A percentile compares a stretch with the other conserved stretches of the same genome.
phyloP scores from a whole-genome alignment of 1,140 invertebrate genomes.

The Zaprionus kolodkinae region DNA sequence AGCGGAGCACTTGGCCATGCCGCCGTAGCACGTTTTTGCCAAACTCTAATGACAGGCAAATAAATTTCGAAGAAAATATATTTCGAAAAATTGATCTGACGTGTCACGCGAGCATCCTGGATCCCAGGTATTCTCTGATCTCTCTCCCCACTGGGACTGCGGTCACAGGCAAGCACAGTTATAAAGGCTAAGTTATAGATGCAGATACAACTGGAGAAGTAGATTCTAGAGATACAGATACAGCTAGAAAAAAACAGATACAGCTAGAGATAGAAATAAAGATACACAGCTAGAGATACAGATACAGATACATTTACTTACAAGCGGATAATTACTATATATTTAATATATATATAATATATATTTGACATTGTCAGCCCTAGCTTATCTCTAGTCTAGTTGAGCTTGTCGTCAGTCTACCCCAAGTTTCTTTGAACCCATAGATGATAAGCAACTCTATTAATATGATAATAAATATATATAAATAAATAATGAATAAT shows the following conservation, averaged over 20 bases:
- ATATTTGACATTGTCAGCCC: too few species aligned
- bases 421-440: too few species aligned
- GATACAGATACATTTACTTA: too few species aligned
- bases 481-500: too few species aligned
- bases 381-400: too few species aligned
- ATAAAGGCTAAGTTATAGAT: not conserved
- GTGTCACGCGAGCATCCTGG: slow-evolving; percentile 60
- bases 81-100: slow-evolving; percentile 81
- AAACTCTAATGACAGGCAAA: slow-evolving; percentile 82
- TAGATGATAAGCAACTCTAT: too few species aligned
- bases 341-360: too few species aligned
- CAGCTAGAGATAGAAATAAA: not conserved
- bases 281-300: not conserved
- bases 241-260: not conserved
- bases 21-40: slow-evolving; percentile 75
- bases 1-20: slow-evolving; percentile 71
- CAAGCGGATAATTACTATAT: too few species aligned
- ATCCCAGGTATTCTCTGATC: not conserved
- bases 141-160: not conserved
- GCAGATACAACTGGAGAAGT: not conserved
- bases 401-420: too few species aligned
- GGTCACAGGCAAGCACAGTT: not conserved
- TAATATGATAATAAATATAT: too few species aligned
- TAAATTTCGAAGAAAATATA: slow-evolving; percentile 80
- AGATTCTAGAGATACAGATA: not conserved